These are phyloP conservation scores for Glaucomys volans DNA, from an alignment of 2,113 vertebrate genomes.

Conservation along the genomic window DNA sequence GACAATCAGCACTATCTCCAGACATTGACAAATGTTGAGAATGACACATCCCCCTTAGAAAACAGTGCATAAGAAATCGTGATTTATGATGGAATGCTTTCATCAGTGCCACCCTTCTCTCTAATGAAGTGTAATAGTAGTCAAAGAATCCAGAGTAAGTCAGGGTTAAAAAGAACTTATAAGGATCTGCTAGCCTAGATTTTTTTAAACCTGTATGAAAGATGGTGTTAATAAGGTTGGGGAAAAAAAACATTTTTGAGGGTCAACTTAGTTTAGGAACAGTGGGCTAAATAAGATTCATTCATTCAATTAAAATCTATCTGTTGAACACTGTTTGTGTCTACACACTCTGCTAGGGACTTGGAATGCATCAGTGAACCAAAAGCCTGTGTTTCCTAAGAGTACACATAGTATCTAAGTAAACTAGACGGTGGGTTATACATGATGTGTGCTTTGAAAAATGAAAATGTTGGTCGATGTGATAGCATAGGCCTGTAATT, in stretches of 20 bases:
- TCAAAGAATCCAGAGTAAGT: background rate
- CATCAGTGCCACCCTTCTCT: background rate
- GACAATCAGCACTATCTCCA: background rate
- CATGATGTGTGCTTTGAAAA: background rate
- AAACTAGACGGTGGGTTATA: background rate
- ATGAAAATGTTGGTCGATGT: background rate
- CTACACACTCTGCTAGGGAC: background rate
- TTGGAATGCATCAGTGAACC: background rate
- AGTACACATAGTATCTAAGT: background rate
- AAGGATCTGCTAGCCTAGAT: background rate
- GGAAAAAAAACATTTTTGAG: background rate
- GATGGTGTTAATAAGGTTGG: background rate
- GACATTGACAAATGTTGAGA: background rate
- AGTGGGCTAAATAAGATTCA: background rate
- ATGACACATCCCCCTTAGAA: background rate
- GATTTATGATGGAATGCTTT: background rate
- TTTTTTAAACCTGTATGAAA: background rate
- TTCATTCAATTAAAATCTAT: background rate
- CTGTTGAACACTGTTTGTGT: background rate
- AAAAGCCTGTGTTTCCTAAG: background rate
- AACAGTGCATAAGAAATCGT: background rate
- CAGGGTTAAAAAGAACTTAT: background rate
- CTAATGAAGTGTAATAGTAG: background rate
- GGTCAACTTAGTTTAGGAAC: background rate
- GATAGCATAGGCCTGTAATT: too few species aligned